Evolutionary conservation across 2,113 vertebrate genomes (phyloP).

Genomic region (Zingel zingel): DNA sequence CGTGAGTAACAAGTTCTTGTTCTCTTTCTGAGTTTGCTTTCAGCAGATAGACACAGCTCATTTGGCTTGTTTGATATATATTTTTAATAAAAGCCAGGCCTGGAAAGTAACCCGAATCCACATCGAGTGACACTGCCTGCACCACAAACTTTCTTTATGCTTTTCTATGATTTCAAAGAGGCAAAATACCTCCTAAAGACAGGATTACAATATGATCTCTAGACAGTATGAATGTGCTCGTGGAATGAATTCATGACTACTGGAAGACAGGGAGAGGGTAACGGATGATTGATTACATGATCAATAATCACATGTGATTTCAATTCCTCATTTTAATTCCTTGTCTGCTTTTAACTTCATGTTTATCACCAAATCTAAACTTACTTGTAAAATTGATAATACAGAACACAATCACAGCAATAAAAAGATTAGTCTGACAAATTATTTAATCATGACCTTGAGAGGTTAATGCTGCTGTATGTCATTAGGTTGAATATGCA

Average conservation of each 20-base stretch:
- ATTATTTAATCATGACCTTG: not conserved
- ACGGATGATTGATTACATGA: conserved; percentile 5
- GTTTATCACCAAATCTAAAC: not conserved
- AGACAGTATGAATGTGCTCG: not conserved
- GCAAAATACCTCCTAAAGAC: not conserved
- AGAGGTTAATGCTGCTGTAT: not conserved
- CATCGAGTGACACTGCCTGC: not conserved
- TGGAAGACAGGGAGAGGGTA: not conserved
- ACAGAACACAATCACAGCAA: conserved; percentile 13
- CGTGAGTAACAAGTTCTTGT: conserved; percentile 7
- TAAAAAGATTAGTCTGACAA: not conserved
- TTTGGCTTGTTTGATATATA: conserved; percentile 26
- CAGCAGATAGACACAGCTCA: not conserved
- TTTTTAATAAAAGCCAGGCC: conserved; percentile 26
- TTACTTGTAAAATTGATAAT: not conserved
- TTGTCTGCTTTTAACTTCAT: not conserved
- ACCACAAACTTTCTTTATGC: conserved; percentile 3
- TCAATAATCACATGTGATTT: not conserved
- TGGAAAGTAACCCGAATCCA: conserved; percentile 7
- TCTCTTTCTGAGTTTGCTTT: conserved; percentile 13
- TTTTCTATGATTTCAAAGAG: not conserved
- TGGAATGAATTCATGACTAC: not conserved
- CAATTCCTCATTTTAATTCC: not conserved
- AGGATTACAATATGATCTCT: not conserved
- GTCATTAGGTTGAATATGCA: not conserved